Base-by-base conservation (phyloP, 2,888 invertebrate species). In the Lasioglossum villosulum region DNA sequence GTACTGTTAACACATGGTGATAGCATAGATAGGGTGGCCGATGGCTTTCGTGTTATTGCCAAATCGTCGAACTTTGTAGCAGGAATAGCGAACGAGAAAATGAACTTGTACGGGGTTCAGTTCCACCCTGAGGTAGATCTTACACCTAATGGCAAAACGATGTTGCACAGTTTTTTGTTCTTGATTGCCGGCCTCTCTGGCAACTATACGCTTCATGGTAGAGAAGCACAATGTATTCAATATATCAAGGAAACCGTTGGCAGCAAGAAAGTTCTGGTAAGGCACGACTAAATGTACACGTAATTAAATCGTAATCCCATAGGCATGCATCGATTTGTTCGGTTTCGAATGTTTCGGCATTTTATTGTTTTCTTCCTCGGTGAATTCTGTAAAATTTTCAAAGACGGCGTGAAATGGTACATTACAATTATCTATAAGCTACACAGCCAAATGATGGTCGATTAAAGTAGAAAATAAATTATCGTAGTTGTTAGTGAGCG, bases 81-180 rank as follows among this genome's bases (percentile, higher is more conserved):
- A 19, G 99, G 98, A 81, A 98, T 99, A 93, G 98, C 98, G 93
- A 98, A 98, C 96, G 99, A 99, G 94, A 97, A 98, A 94, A 96
- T 97, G 95, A 97, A 98, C 79, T 96, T 99, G 83, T 99, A 99
- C 94, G 99, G 99, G 45, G 98, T 99, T 86, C 99, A 99, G 96
- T 99, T 99, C 95, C 99, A 99, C 95, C 99, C 99, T 0, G 99
- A 99, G 96, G 98, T 99, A 90, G 99, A 99, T 95, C 97, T 99
- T 92, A 99, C 99, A 0, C 96, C 97, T 23, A 97, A 98, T 94
- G 99, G 99, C 86, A 97, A 97, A 95, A 96, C 97, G 93, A 99
- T 99, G 97, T 95, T 99, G 93, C 97, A 97, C 87, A 99, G 99
- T 96, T 99, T 99, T 96, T 96, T 99, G 90, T 99, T 98, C 95